phyloP scores from a whole-genome alignment of 2,888 invertebrate species.

The Eupithecia exiguata region DNA sequence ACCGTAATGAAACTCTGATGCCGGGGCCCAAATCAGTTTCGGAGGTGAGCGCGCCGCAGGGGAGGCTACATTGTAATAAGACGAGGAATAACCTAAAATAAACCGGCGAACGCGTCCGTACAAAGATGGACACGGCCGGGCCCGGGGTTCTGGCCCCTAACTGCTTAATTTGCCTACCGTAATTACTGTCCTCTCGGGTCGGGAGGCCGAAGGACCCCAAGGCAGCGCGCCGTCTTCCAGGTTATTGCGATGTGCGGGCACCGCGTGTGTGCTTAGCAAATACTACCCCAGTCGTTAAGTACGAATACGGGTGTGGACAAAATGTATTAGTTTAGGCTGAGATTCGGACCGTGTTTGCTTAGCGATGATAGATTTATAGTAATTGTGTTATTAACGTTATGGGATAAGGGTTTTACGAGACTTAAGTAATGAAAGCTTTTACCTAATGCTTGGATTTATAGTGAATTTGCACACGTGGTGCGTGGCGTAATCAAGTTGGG shows the following conservation, averaged over 20 bases:
- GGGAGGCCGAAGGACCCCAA: slow-evolving; percentile 69
- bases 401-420: slow-evolving; percentile 83
- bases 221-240: slow-evolving; percentile 78
- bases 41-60: slow-evolving; percentile 82
- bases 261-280: slow-evolving; percentile 82
- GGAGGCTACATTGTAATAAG: slow-evolving; percentile 83
- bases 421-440: slow-evolving; percentile 83
- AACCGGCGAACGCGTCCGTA: slow-evolving; percentile 63
- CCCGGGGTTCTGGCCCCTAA: slow-evolving; percentile 73
- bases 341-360: slow-evolving; percentile 82
- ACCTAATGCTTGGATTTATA: slow-evolving; percentile 81
- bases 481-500: slow-evolving; percentile 63
- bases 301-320: slow-evolving; percentile 84
- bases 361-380: slow-evolving; percentile 84
- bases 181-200: slow-evolving; percentile 84
- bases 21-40: slow-evolving; percentile 81
- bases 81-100: slow-evolving; percentile 82
- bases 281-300: slow-evolving; percentile 82
- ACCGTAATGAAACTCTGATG: slow-evolving; percentile 84
- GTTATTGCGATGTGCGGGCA: slow-evolving; percentile 82
- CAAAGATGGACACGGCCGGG: slow-evolving; percentile 53
- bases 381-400: slow-evolving; percentile 85
- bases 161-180: slow-evolving; percentile 85
- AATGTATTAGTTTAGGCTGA: slow-evolving; percentile 84
- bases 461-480: slow-evolving; percentile 76